Conservation (phyloP, 2,888 invertebrate species). For the Dryobotodes eremita region DNA sequence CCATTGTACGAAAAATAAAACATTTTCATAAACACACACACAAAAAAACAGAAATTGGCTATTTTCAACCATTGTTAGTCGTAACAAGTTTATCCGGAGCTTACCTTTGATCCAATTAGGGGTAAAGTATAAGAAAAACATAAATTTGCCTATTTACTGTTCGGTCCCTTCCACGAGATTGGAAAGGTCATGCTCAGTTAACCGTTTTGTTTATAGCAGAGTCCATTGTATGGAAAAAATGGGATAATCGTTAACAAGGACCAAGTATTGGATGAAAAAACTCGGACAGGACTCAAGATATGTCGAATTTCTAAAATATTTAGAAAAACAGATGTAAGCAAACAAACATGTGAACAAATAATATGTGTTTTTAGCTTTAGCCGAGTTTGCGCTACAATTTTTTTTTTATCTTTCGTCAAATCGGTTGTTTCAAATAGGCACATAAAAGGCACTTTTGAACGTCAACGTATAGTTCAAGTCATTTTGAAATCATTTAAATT, state of each 20-base stretch:
- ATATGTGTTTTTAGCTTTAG: not conserved
- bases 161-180: slow-evolving; percentile 44
- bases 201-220: slow-evolving; percentile 54
- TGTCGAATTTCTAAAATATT: not conserved
- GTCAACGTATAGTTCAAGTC: too few species aligned
- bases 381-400: too few species aligned
- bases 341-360: too few species aligned
- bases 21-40: not conserved
- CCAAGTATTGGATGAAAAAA: not conserved
- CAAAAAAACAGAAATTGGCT: slow-evolving; percentile 10
- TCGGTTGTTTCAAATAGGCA: too few species aligned
- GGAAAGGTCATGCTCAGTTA: slow-evolving; percentile 54
- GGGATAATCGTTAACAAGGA: slow-evolving; percentile 13
- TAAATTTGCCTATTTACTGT: slow-evolving; percentile 50
- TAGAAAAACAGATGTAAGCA: too few species aligned
- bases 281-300: not conserved
- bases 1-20: not conserved
- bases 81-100: slow-evolving; percentile 33
- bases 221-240: slow-evolving; percentile 33
- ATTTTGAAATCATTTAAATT: too few species aligned
- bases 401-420: too few species aligned
- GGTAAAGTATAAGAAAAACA: slow-evolving; percentile 46
- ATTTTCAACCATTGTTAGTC: slow-evolving; percentile 10
- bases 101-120: slow-evolving; percentile 50
- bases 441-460: too few species aligned